phyloP scores from a whole-genome alignment of 2,113 vertebrate genomes.

The Erythrolamprus reginae region DNA sequence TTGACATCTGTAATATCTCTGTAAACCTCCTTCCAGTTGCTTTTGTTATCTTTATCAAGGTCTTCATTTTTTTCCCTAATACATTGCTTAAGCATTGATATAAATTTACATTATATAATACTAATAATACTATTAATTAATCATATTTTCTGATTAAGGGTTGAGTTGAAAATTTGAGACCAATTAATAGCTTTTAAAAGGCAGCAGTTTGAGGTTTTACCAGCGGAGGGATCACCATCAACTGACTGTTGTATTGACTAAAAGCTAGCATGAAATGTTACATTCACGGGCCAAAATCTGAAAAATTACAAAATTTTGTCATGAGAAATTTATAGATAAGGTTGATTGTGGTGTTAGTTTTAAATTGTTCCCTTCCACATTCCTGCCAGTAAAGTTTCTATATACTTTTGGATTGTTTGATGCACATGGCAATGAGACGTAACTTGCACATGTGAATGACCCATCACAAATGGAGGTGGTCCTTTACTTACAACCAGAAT shows the following conservation, averaged over 20 bases:
- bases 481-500: neutral
- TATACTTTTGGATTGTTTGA: neutral
- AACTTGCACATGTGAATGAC: neutral
- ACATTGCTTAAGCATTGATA: neutral
- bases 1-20: neutral
- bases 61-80: neutral
- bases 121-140: no score
- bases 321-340: neutral
- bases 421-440: neutral
- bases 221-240: neutral
- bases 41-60: neutral
- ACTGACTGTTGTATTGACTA: neutral
- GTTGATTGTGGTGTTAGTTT: neutral
- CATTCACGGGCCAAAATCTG: neutral
- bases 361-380: neutral
- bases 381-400: neutral
- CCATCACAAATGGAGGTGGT: neutral
- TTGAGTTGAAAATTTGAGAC: neutral
- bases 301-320: neutral
- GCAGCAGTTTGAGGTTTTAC: neutral
- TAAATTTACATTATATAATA: no score
- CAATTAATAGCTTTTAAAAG: neutral
- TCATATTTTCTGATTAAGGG: neutral
- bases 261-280: neutral
- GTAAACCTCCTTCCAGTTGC: neutral